These are phyloP conservation scores for Craterocephalus amniculus DNA, from an alignment of 2,797 vertebrate species.

Conservation along the genomic window DNA sequence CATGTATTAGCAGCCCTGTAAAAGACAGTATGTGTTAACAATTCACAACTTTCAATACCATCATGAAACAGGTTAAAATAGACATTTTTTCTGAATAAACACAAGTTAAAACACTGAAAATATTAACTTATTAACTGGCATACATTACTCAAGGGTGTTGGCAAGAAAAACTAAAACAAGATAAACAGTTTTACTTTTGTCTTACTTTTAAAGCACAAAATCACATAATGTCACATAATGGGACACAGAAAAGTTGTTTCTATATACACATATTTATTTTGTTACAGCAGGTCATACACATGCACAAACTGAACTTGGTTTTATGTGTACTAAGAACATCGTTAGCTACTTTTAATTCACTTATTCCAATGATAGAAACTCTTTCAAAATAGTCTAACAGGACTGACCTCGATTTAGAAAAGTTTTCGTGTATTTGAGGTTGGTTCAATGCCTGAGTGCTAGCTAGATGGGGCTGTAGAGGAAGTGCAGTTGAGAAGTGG, in stretches of 20 bases:
- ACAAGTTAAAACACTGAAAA: not conserved
- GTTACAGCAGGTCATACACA: not conserved
- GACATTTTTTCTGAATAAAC: not conserved
- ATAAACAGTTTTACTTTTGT: too few species aligned
- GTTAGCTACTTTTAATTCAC: too few species aligned
- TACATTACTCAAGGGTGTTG: not conserved
- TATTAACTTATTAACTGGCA: not conserved
- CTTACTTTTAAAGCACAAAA: not conserved
- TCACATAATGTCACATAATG: not conserved
- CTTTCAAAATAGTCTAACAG: not conserved
- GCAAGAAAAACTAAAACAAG: not conserved
- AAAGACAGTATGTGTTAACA: too few species aligned
- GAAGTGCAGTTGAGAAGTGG: conserved; percentile 79
- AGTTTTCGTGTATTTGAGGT: not conserved
- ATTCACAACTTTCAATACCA: too few species aligned
- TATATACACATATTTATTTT: not conserved
- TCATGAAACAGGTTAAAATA: not conserved
- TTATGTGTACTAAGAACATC: not conserved
- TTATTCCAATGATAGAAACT: too few species aligned
- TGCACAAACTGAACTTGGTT: not conserved
- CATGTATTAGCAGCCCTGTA: not conserved
- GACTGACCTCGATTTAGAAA: not conserved
- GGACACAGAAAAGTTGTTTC: not conserved
- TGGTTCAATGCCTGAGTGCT: not conserved
- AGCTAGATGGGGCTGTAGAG: conserved; percentile 60